Evolutionary conservation across 2,888 invertebrate species (phyloP).

Genomic region (Hemicrepidius hirtus): DNA sequence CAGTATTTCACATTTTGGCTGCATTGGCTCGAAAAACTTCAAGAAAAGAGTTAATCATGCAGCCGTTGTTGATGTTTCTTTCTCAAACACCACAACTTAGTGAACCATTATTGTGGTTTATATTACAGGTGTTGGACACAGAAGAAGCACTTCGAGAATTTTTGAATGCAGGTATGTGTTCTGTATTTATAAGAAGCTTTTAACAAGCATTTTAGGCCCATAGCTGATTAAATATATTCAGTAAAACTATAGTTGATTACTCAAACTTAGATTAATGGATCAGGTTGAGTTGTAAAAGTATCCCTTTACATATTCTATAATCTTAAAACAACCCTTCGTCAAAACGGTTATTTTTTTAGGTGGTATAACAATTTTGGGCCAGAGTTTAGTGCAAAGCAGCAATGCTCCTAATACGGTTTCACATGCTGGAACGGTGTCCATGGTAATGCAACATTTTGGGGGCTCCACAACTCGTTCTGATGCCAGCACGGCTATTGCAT

Average conservation of each 20-base stretch:
- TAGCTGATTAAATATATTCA: slow-evolving; percentile 42
- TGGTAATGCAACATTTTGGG: slow-evolving; percentile 79
- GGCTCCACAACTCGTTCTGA: slow-evolving; percentile 70
- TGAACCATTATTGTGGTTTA: slow-evolving; percentile 90
- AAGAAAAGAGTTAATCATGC: slow-evolving; percentile 83
- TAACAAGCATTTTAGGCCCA: too few species aligned
- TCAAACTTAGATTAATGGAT: too few species aligned
- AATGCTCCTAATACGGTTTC: slow-evolving; percentile 79
- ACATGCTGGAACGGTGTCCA: slow-evolving; percentile 73
- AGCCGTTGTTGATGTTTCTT: slow-evolving; percentile 85
- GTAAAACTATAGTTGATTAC: too few species aligned
- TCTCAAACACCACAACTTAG: slow-evolving; percentile 78
- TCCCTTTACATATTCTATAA: too few species aligned
- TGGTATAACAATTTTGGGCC: slow-evolving; percentile 84
- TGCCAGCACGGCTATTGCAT: slow-evolving; percentile 66
- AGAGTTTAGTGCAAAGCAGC: slow-evolving; percentile 85
- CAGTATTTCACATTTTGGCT: slow-evolving; percentile 88
- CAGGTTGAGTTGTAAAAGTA: too few species aligned
- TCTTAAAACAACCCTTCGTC: neutral
- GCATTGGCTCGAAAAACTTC: slow-evolving; percentile 86
- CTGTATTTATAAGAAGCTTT: too few species aligned
- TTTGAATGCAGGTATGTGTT: slow-evolving; percentile 78
- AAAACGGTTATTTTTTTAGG: slow-evolving; percentile 68
- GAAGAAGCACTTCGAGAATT: slow-evolving; percentile 85
- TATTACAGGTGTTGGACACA: slow-evolving; percentile 85